phyloP scores from a whole-genome alignment of 2,888 invertebrate species.

The Drosophila cracens region DNA sequence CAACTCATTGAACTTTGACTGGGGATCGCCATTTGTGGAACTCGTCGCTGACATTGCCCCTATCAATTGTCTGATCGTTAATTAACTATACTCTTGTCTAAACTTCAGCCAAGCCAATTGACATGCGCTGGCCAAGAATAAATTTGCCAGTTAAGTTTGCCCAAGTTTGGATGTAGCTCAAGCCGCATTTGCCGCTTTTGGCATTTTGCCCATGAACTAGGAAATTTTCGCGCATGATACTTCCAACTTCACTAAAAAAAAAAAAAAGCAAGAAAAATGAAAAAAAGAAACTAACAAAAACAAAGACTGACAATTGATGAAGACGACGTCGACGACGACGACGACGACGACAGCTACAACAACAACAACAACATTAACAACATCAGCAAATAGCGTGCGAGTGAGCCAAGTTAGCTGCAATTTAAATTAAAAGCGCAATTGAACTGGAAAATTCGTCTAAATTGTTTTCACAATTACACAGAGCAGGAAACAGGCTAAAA shows the following conservation, averaged over 20 bases:
- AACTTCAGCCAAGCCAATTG: conserved; percentile 51
- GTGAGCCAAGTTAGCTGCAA: conserved; percentile 52
- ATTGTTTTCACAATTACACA: conserved; percentile 76
- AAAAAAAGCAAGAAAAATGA: neutral
- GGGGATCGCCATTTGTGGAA: conserved; percentile 22
- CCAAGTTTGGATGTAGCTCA: conserved; percentile 18
- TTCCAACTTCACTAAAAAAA: conserved; percentile 41
- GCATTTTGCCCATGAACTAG: conserved; percentile 26
- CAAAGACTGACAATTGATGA: conserved; percentile 73
- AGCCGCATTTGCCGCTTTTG: conserved; percentile 2
- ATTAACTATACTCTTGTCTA: conserved; percentile 53
- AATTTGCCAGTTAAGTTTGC: conserved; percentile 52
- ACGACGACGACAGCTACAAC: conserved; percentile 24
- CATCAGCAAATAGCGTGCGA: conserved; percentile 1
- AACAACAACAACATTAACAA: conserved; percentile 9
- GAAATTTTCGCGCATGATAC: conserved; percentile 59
- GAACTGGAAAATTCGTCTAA: conserved; percentile 79
- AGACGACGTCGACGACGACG: conserved; percentile 30
- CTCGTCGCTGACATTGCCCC: conserved; percentile 32
- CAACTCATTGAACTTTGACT: conserved; percentile 44
- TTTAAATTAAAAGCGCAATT: conserved; percentile 82
- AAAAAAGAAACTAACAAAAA: conserved; percentile 10
- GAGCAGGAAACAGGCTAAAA: conserved; percentile 34
- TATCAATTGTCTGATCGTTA: conserved; percentile 49
- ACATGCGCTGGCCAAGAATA: conserved; percentile 49